Evolutionary conservation across 2,113 vertebrate genomes (phyloP), one percentile per base, ranked within the genome.

Genomic region (Patagioenas fasciata): DNA sequence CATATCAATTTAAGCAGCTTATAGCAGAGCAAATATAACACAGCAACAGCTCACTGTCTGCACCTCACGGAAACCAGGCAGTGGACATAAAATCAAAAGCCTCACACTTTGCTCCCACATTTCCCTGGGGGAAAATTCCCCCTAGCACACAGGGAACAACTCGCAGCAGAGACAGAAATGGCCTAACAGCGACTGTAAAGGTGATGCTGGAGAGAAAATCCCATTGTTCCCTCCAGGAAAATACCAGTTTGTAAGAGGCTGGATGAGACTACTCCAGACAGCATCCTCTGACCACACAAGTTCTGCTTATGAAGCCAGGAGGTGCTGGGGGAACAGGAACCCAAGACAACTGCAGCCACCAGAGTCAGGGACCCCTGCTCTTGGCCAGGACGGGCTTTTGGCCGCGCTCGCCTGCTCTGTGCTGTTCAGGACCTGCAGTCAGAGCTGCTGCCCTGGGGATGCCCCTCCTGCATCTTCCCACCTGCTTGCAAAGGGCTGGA

Each of bases 171-270:
- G 7, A 6, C 48, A 51, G 28, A 20, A 73, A 12, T 0, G 40
- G 8, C 10, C 69, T 32, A 29, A 28, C 29, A 47, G 36, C 0
- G 2, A 20, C 32, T 57, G 29, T 12, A 13, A 70, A 70, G 74
- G 74, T 51, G 74, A 74, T 0, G 0, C 29, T 1, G 9, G 13
- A 34, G 62, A 38, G 74, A 23, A 64, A 56, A 57, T 7, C 31
- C 58, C 10, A 4, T 29, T 3, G 1, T 1, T 54, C 26, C 36
- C 32, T 44, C 47, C 80, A n/a, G n/a, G 61, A 36, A n/a, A n/a
- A 51, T 9, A 11, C 7, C 0, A 18, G 40, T 9, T 3, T 15
- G 34, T 20, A 28, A 7, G 58, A 15, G 58, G 15, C n/a, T 32
- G 67, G 50, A 26, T 0, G 26, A 15, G 53, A 26, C 23, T 5